Base-by-base conservation (phyloP, 2,888 invertebrate genomes). In the Pollenia angustigena region DNA sequence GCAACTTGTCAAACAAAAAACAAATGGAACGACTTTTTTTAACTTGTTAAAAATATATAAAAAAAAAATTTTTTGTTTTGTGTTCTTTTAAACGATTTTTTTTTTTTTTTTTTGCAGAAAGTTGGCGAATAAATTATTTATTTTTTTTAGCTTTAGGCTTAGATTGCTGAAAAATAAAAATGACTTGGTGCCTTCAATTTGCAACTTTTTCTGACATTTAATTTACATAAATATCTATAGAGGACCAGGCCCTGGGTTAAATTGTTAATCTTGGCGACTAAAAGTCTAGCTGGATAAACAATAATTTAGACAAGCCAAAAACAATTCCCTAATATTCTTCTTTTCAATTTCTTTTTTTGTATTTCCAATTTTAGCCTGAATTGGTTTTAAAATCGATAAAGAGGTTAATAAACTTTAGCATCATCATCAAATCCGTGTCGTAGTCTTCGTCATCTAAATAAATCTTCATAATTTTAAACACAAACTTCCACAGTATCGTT, bases 31-130 rank as follows among this genome's bases (percentile, higher is more conserved):
- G 48, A 58, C 58, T 50, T 60, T 68, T 60, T 40, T 9, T 12
- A 68, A 66, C 40, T 14, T 56, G 18, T 46, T 10, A 10, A 72
- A 72, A 74, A 48, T 8, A 48, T 60, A 46, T n/a, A 54, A 54
- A 12, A 1, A 52, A 58, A n/a, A n/a, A n/a, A n/a, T n/a, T n/a
- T n/a, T n/a, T n/a, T 74, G 48, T 60, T 23, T 75, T 64, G 14
- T 42, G 4, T 14, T 71, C 18, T 12, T 71, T 0, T 6, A 48
- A 16, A n/a, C 32, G 40, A 6, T 32, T 32, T 32, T 23, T n/a
- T n/a, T n/a, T n/a, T n/a, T n/a, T n/a, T n/a, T n/a, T n/a, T 79
- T 69, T 52, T 23, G 9, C 79, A 69, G 69, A 79, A 79, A 69
- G 79, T 79, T 69, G 42, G n/a, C 52, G 58, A 50, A 60, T 79